Conservation (phyloP, 2,888 invertebrate genomes). For the Oithona nana region DNA sequence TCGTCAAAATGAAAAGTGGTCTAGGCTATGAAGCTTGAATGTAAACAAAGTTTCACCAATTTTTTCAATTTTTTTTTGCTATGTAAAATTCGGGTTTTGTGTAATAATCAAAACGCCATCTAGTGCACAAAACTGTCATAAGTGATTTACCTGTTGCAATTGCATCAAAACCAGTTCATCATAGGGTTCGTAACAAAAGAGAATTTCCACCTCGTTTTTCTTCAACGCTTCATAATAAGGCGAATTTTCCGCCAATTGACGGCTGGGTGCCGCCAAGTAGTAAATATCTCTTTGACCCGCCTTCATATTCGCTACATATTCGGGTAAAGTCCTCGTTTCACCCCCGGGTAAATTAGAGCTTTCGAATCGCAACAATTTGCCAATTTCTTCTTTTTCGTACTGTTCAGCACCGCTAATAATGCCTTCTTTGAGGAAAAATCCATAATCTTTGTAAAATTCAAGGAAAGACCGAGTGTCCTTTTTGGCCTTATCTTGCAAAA, state of each 20-base stretch:
- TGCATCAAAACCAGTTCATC: constrained; percentile 88
- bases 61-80: too few species aligned
- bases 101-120: too few species aligned
- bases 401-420: constrained; percentile 66
- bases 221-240: constrained; percentile 73
- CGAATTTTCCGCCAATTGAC: constrained; percentile 73
- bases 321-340: constrained; percentile 47
- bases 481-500: constrained; percentile 59
- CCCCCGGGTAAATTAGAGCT: constrained; percentile 56
- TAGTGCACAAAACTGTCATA: too few species aligned
- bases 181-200: constrained; percentile 69
- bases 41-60: too few species aligned
- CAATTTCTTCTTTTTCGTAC: constrained; percentile 48
- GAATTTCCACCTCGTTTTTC: constrained; percentile 9
- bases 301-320: constrained; percentile 57
- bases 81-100: too few species aligned
- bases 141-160: too few species aligned
- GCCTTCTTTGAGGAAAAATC: constrained; percentile 82
- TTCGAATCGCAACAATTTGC: constrained; percentile 37
- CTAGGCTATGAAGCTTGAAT: too few species aligned
- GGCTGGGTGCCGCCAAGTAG: constrained; percentile 84
- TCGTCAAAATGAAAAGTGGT: too few species aligned
- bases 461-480: constrained; percentile 63
- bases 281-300: constrained; percentile 67
- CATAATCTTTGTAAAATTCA: constrained; percentile 76